Conservation (phyloP, 1,140 invertebrate species). For the Anastatus disparis region DNA sequence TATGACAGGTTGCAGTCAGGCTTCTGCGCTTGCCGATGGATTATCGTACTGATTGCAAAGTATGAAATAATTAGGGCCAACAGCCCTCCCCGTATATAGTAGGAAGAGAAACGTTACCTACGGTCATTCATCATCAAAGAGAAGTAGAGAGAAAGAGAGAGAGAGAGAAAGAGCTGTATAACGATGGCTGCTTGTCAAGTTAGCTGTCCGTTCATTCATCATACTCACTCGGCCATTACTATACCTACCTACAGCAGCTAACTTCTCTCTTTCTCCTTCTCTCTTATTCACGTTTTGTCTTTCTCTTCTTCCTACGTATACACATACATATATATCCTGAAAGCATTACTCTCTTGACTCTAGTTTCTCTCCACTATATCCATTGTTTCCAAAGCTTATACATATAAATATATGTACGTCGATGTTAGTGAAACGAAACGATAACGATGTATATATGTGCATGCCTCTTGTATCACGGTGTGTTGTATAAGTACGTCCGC, state of each 20-base stretch:
- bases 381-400: conserved; percentile 56
- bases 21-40: conserved; percentile 57
- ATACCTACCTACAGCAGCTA: too few relatives aligned
- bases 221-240: conserved; percentile 64
- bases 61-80: conserved; percentile 69
- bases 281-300: not conserved
- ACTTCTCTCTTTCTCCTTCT: not conserved
- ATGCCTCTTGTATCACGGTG: not conserved
- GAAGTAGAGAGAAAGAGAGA: conserved; percentile 1
- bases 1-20: conserved; percentile 59
- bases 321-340: too few relatives aligned
- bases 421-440: conserved; percentile 39
- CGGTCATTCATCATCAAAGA: conserved; percentile 34
- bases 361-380: conserved; percentile 41
- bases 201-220: conserved; percentile 62
- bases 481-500: conserved; percentile 32
- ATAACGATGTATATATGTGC: not conserved
- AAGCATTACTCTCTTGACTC: not conserved
- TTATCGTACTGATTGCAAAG: conserved; percentile 68
- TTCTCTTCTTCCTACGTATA: not conserved
- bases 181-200: conserved; percentile 66
- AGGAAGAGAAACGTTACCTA: too few relatives aligned
- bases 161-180: conserved; percentile 37
- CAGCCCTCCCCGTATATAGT: conserved; percentile 26
- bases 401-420: conserved; percentile 62